Conservation (phyloP, 2,113 vertebrate genomes). For the Semnornis frantzii region DNA sequence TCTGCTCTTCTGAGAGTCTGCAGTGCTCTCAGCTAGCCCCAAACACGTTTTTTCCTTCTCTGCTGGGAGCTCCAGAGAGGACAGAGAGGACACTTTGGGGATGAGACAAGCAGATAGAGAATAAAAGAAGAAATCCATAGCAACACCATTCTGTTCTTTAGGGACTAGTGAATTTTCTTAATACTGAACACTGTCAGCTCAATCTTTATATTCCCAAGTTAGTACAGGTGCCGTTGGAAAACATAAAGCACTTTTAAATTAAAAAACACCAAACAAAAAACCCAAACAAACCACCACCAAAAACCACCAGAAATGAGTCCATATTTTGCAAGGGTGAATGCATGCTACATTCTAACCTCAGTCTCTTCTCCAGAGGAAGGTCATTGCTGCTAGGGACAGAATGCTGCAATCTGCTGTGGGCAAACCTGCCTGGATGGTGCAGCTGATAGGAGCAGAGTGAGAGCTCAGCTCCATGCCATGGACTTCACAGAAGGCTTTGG, state of each 20-base stretch:
- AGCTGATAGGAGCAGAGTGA: no score
- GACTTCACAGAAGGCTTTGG: no score
- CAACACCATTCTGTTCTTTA: background rate
- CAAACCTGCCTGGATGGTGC: no score
- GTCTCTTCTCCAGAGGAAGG: background rate
- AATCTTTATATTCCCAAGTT: background rate
- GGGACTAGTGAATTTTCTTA: background rate
- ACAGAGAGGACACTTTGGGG: background rate
- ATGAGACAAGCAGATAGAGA: background rate
- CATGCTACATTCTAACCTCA: background rate
- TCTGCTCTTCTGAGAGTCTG: background rate
- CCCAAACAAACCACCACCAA: no score
- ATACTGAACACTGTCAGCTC: background rate
- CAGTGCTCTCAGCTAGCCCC: background rate
- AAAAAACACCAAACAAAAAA: background rate
- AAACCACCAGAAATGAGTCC: background rate
- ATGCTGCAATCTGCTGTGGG: no score
- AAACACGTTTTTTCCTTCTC: background rate
- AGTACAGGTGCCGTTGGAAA: background rate
- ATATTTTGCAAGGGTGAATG: background rate
- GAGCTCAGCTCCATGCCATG: no score
- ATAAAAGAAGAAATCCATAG: background rate
- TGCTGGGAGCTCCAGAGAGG: background rate
- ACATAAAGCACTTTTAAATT: background rate
- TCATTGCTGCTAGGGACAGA: no score